Evolutionary conservation across 2,888 invertebrate genomes (phyloP).

Genomic region (Tortrix viridana): DNA sequence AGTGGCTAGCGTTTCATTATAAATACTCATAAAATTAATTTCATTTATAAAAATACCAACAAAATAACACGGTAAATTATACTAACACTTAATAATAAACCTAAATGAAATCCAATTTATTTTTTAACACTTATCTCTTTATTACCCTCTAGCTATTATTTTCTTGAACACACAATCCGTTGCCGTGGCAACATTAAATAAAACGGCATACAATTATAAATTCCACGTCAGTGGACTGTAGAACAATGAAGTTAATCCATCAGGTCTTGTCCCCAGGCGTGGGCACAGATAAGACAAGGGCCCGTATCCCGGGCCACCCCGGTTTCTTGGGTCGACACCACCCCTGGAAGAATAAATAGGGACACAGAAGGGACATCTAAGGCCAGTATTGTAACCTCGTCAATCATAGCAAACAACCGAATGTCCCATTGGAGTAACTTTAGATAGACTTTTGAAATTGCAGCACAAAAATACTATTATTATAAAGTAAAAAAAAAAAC

Average conservation of each 20-base stretch:
- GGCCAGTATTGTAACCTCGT: too few relatives aligned
- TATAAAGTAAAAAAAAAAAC: too few relatives aligned
- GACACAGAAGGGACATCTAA: slow-evolving; percentile 40
- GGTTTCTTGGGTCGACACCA: slow-evolving; percentile 67
- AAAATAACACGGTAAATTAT: neutral
- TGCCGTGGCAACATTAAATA: slow-evolving; percentile 50
- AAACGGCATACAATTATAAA: slow-evolving; percentile 76
- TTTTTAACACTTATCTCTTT: neutral
- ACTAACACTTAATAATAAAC: neutral
- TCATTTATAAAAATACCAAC: neutral
- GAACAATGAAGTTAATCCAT: slow-evolving; percentile 84
- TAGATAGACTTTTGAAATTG: too few relatives aligned
- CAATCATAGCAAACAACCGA: too few relatives aligned
- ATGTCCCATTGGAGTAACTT: too few relatives aligned
- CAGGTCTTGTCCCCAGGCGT: slow-evolving; percentile 78
- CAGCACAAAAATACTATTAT: too few relatives aligned
- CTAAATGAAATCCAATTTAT: neutral
- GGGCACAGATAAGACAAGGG: slow-evolving; percentile 82
- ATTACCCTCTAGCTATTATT: neutral
- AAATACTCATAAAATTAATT: too few relatives aligned
- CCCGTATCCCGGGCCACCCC: slow-evolving; percentile 67
- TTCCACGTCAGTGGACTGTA: slow-evolving; percentile 78
- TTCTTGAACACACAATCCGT: slow-evolving; percentile 21
- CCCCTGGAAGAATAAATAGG: slow-evolving; percentile 54
- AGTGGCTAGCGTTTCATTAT: too few relatives aligned